phyloP scores from a whole-genome alignment of 2,888 invertebrate genomes.

The Xylota sylvarum region DNA sequence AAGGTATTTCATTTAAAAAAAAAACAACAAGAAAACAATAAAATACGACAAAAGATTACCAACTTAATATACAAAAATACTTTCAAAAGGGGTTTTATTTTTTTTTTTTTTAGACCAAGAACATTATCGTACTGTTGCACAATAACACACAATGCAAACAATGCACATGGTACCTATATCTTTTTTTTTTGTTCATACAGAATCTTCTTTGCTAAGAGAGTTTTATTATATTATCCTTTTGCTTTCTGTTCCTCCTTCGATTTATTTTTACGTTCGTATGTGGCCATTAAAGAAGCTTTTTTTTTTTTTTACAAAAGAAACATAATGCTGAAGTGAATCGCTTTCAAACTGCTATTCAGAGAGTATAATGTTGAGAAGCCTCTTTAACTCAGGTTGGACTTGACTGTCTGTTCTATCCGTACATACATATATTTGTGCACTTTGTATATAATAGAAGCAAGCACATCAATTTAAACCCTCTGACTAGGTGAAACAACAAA shows the following conservation, averaged over 20 bases:
- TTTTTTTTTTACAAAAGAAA: constrained; percentile 36
- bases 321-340: constrained; percentile 57
- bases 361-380: constrained; percentile 43
- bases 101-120: constrained; percentile 25
- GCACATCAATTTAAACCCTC: constrained; percentile 29
- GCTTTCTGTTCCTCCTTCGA: constrained; percentile 50
- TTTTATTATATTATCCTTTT: constrained; percentile 59
- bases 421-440: neutral
- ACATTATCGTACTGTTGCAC: constrained; percentile 54
- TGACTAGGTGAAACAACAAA: constrained; percentile 41
- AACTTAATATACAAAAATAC: constrained; percentile 21
- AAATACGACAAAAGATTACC: constrained; percentile 34
- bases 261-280: constrained; percentile 34
- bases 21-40: constrained; percentile 18
- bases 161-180: neutral
- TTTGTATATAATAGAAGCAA: constrained; percentile 33
- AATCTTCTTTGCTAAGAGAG: constrained; percentile 50
- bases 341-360: constrained; percentile 47
- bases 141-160: constrained; percentile 53
- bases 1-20: constrained; percentile 44
- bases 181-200: constrained; percentile 15
- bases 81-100: constrained; percentile 3
- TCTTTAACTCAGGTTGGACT: constrained; percentile 53
- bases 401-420: constrained; percentile 2
- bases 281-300: constrained; percentile 39